A percentile compares a stretch with the other conserved stretches of the same genome.
Conservation (phyloP, 2,888 invertebrate genomes). For the Tachystola acroxantha region DNA sequence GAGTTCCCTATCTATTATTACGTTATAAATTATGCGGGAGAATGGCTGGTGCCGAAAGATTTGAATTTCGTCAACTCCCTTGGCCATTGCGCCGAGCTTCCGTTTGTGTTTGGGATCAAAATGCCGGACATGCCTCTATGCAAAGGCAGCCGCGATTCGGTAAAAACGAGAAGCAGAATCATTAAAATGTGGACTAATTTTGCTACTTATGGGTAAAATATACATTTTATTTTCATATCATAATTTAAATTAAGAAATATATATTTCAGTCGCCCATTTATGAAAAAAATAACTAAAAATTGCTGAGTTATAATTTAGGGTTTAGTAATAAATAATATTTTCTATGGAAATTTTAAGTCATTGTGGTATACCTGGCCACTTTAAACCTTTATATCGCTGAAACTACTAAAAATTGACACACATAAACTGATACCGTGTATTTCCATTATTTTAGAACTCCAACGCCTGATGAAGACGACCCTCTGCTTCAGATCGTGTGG, state of each 20-base stretch:
- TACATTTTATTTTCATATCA: background rate
- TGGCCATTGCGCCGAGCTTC: slow-evolving; percentile 58
- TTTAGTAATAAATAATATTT: too few relatives aligned
- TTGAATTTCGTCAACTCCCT: slow-evolving; percentile 42
- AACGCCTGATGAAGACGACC: slow-evolving; percentile 57
- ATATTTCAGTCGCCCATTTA: too few relatives aligned
- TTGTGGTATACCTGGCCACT: too few relatives aligned
- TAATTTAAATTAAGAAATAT: background rate
- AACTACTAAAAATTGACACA: too few relatives aligned
- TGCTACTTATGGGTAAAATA: slow-evolving; percentile 67
- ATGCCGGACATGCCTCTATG: slow-evolving; percentile 27
- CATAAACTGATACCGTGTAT: too few relatives aligned
- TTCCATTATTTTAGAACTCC: slow-evolving; percentile 56
- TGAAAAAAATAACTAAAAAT: too few relatives aligned
- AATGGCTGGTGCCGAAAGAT: slow-evolving; percentile 48
- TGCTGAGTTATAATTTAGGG: too few relatives aligned
- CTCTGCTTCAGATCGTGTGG: slow-evolving; percentile 58
- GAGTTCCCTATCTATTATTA: slow-evolving; percentile 59
- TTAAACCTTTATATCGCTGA: too few relatives aligned
- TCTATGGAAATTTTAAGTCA: too few relatives aligned
- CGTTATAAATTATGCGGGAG: slow-evolving; percentile 52
- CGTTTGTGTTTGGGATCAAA: slow-evolving; percentile 53
- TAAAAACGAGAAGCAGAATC: slow-evolving; percentile 49
- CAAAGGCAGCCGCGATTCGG: slow-evolving; percentile 54
- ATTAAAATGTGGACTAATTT: slow-evolving; percentile 73